These are phyloP conservation scores for Rhinolophus ferrumequinum DNA, from an alignment of 2,113 vertebrate species.

Conservation along the genomic window DNA sequence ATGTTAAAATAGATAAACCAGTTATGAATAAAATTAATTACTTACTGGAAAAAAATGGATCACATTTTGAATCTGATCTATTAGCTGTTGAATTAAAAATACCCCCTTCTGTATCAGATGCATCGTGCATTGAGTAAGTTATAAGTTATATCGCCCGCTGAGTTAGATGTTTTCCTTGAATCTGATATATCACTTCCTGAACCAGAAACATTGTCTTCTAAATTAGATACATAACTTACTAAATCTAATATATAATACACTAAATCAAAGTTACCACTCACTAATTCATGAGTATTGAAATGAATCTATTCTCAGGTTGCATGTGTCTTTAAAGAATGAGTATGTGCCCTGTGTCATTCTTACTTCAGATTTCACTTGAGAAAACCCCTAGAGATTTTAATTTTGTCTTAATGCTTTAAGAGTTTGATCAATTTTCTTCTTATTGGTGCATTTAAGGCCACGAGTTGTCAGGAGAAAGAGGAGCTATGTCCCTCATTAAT, in stretches of 20 bases:
- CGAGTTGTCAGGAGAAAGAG: neutral
- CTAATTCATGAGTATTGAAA: slow-evolving; percentile 63
- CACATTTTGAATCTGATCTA: neutral
- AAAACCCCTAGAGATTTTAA: neutral
- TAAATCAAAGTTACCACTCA: slow-evolving; percentile 75
- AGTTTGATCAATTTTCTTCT: neutral
- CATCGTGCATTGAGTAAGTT: slow-evolving; percentile 28
- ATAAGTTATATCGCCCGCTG: neutral
- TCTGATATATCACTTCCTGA: slow-evolving; percentile 65
- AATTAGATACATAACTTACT: slow-evolving; percentile 73
- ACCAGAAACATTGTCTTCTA: slow-evolving; percentile 56
- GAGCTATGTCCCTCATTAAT: neutral
- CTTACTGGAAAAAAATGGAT: neutral
- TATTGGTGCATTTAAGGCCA: neutral
- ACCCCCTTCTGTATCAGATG: neutral
- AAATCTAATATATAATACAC: slow-evolving; percentile 61
- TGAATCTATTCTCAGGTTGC: neutral
- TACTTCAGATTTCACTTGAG: neutral
- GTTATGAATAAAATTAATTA: slow-evolving; percentile 54
- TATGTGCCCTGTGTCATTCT: neutral
- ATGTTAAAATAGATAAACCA: slow-evolving; percentile 44
- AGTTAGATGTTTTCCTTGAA: slow-evolving; percentile 57
- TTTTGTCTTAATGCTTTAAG: neutral
- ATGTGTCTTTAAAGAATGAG: slow-evolving; percentile 55
- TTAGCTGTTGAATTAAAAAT: neutral